phyloP scores from a whole-genome alignment of 2,113 vertebrate species.

The Toxostoma redivivum region DNA sequence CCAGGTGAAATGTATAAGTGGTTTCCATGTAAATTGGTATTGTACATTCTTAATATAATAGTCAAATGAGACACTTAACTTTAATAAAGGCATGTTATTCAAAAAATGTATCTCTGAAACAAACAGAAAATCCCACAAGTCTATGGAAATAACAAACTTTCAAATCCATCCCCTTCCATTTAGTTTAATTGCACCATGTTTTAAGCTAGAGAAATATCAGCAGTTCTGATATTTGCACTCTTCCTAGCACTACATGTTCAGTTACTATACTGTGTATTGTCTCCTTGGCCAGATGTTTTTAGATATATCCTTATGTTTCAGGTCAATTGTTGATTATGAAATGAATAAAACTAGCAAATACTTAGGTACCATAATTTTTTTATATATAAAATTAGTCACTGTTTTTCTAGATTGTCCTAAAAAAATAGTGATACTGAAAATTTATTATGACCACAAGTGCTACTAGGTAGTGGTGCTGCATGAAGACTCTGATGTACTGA shows the following conservation, averaged over 20 bases:
- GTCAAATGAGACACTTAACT: not conserved
- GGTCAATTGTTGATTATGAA: not conserved
- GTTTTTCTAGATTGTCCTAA: not conserved
- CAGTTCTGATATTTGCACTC: not conserved
- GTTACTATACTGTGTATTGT: not conserved
- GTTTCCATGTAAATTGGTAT: not conserved
- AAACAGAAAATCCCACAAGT: not conserved
- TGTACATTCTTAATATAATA: not conserved
- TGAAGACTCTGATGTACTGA: not conserved
- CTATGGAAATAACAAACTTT: not conserved
- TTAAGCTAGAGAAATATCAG: not conserved
- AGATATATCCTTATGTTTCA: not conserved
- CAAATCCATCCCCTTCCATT: not conserved
- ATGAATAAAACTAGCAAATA: not conserved
- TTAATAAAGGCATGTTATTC: not conserved
- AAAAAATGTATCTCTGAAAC: not conserved
- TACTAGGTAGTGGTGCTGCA: not conserved
- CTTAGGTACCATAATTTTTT: not conserved
- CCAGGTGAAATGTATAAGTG: not conserved
- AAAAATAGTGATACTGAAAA: not conserved
- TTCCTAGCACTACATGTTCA: not conserved
- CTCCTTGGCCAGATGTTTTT: not conserved
- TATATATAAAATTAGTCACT: not conserved
- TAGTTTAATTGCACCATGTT: not conserved
- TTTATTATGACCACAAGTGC: not conserved